Percentiles rank a stretch among this genome's conserved stretches.
Evolutionary conservation across 2,797 vertebrate genomes (phyloP).

Genomic region (Manis javanica): DNA sequence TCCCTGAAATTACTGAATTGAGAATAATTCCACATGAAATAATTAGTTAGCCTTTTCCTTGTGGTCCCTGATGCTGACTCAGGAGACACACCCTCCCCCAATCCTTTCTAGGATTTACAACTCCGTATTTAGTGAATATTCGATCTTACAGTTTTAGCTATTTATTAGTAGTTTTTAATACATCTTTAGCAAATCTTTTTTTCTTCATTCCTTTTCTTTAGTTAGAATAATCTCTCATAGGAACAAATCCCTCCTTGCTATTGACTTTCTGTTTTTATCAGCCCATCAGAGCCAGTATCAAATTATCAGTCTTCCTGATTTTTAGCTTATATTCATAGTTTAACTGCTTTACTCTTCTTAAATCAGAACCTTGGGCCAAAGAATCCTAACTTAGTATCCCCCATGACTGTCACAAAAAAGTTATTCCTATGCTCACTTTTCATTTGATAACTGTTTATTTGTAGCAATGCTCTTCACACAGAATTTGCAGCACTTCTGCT

Average conservation of each 20-base stretch:
- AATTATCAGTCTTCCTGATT: not conserved
- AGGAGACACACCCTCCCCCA: not conserved
- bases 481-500: not conserved
- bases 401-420: not conserved
- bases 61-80: not conserved
- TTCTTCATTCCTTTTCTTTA: not conserved
- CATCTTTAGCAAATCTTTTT: not conserved
- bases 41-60: not conserved
- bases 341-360: not conserved
- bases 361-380: not conserved
- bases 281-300: not conserved
- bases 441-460: not conserved
- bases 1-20: not conserved
- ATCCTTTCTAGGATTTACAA: not conserved
- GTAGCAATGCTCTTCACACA: accelerated
- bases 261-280: not conserved
- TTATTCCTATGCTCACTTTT: not conserved
- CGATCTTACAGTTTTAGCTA: not conserved
- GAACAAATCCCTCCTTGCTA: not conserved
- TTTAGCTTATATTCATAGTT: not conserved
- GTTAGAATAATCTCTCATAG: not conserved
- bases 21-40: not conserved
- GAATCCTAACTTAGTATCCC: not conserved
- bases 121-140: not conserved
- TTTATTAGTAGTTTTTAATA: not conserved